These are phyloP conservation scores for Monochamus alternatus DNA, from an alignment of 2,888 invertebrate species.

Conservation along the genomic window DNA sequence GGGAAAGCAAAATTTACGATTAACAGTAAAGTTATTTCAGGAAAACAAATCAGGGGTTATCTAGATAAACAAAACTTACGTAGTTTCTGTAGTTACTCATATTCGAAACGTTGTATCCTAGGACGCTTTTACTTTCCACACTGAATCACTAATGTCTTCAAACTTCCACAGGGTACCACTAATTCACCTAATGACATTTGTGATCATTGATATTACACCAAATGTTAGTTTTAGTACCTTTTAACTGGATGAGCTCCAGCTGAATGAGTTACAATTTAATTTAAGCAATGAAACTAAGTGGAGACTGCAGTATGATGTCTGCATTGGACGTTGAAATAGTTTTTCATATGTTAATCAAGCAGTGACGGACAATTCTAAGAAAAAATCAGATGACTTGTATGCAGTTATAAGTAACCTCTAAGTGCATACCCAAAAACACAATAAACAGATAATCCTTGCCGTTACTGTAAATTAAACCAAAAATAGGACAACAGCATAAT, in stretches of 20 bases:
- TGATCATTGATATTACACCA: slow-evolving; percentile 9
- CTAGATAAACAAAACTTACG: slow-evolving; percentile 54
- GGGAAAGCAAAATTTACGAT: slow-evolving; percentile 25
- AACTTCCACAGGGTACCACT: slow-evolving; percentile 18
- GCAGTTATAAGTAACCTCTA: neutral
- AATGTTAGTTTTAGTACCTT: slow-evolving; percentile 11
- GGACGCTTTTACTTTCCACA: slow-evolving; percentile 27
- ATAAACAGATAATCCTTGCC: neutral
- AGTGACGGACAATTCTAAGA: slow-evolving; percentile 3
- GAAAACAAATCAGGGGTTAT: slow-evolving; percentile 21
- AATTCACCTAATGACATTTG: slow-evolving; percentile 13
- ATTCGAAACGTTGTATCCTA: slow-evolving; percentile 45
- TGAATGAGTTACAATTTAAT: slow-evolving; percentile 29
- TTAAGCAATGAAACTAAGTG: slow-evolving; percentile 27
- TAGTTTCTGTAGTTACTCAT: slow-evolving; percentile 62
- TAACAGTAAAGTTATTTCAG: slow-evolving; percentile 25
- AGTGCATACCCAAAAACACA: neutral
- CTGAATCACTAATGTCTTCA: slow-evolving; percentile 32
- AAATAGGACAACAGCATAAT: slow-evolving; percentile 8
- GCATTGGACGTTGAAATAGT: slow-evolving; percentile 14
- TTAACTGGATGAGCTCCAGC: neutral
- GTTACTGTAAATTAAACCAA: neutral
- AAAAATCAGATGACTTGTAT: neutral
- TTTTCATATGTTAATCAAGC: slow-evolving; percentile 19
- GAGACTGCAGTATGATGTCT: slow-evolving; percentile 1